Conservation (phyloP, 1,140 invertebrate genomes). For the fruit fly (Drosophila melanogaster) region DNA sequence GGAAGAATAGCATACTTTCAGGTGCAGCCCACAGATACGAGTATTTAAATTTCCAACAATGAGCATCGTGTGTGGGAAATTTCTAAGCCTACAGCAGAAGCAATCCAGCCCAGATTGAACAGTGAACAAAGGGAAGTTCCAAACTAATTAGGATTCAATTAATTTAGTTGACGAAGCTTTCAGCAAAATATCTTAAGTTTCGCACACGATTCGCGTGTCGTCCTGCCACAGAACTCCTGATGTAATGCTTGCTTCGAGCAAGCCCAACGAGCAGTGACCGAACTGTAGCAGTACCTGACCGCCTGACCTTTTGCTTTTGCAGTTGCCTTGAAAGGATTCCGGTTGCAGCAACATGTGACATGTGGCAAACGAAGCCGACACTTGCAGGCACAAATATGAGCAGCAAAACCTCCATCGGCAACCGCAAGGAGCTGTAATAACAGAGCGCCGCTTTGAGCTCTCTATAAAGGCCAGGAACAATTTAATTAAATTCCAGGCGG, state of each 20-base stretch:
- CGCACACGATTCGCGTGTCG: not conserved
- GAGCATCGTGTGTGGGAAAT: not conserved
- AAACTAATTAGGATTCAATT: constrained; percentile 35
- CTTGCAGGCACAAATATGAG: constrained; percentile 22
- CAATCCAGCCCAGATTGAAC: not conserved
- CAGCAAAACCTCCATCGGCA: not conserved
- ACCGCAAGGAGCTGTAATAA: constrained; percentile 20
- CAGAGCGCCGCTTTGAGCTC: constrained; percentile 1
- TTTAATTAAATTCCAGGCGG: constrained; percentile 43
- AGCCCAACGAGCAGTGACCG: not conserved
- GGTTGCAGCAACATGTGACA: constrained; percentile 42
- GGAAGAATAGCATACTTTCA: constrained; percentile 35
- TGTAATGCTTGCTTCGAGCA: not conserved
- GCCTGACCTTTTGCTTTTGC: constrained; percentile 34
- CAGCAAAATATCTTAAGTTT: constrained; percentile 7
- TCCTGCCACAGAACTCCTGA: constrained; percentile 3
- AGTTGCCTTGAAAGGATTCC: constrained; percentile 10
- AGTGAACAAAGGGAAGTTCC: constrained; percentile 14
- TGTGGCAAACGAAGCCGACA: constrained; percentile 25
- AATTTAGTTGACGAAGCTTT: constrained; percentile 1
- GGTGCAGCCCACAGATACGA: not conserved
- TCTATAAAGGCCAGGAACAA: not conserved
- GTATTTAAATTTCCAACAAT: constrained; percentile 11
- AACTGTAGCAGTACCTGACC: not conserved
- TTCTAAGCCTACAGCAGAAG: not conserved